Conservation (phyloP, 2,113 vertebrate genomes). For the Otus sunia region DNA sequence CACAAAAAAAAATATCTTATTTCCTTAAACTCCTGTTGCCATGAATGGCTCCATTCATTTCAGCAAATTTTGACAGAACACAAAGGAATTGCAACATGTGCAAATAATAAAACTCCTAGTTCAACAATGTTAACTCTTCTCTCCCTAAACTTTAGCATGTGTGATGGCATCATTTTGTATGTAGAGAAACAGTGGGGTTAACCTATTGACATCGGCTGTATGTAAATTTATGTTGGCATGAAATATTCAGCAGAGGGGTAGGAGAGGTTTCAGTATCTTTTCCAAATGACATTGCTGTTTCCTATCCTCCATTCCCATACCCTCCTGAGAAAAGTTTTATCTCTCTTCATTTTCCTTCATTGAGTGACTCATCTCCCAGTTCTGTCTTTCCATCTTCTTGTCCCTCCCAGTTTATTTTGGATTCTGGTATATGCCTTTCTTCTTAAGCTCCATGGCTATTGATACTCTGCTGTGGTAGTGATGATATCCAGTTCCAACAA, state of each 20-base stretch:
- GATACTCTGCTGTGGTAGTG: background rate
- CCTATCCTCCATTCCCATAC: background rate
- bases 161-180: background rate
- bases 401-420: background rate
- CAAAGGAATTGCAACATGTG: slow-evolving; percentile 16
- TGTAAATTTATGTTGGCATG: background rate
- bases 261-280: background rate
- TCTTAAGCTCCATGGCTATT: background rate
- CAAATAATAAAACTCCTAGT: slow-evolving; percentile 15
- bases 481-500: background rate
- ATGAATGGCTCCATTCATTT: slow-evolving; percentile 36
- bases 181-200: background rate
- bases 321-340: background rate
- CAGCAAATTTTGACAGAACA: slow-evolving; percentile 7
- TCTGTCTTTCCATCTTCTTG: background rate
- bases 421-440: background rate
- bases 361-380: background rate
- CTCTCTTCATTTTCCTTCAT: background rate
- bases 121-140: background rate
- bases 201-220: background rate
- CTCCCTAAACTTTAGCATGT: background rate
- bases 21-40: background rate
- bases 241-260: background rate
- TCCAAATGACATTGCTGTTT: background rate
- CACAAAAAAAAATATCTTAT: background rate